Evolutionary conservation across 2,113 vertebrate species (phyloP).

Genomic region (Marmota flaviventris): DNA sequence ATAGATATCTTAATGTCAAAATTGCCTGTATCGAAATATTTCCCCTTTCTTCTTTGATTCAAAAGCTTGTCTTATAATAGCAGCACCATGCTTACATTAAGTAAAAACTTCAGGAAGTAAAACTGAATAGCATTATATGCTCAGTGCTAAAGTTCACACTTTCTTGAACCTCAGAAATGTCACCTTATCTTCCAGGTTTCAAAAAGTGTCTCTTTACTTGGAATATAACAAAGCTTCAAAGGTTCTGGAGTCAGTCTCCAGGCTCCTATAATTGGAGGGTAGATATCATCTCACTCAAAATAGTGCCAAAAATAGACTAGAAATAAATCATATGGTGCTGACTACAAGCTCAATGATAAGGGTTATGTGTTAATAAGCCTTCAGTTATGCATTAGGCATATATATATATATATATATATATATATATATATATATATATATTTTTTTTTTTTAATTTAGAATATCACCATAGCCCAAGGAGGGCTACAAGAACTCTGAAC

Average conservation of each 20-base stretch:
- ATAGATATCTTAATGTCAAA: conserved; percentile 71
- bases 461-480: background rate
- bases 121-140: conserved; percentile 57
- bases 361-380: background rate
- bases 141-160: conserved; percentile 72
- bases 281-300: conserved; percentile 59
- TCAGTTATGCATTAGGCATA: background rate
- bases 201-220: conserved; percentile 69
- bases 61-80: conserved; percentile 71
- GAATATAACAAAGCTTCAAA: conserved; percentile 77
- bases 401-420: too few relatives aligned
- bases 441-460: background rate
- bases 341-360: conserved; percentile 27
- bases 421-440: too few relatives aligned
- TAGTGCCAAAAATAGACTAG: conserved; percentile 43
- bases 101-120: conserved; percentile 66
- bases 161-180: conserved; percentile 68
- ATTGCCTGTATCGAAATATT: conserved; percentile 70
- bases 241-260: conserved; percentile 24
- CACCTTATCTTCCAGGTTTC: conserved; percentile 59
- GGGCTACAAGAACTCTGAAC: background rate
- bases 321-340: conserved; percentile 53
- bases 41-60: conserved; percentile 66
- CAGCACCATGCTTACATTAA: conserved; percentile 57
- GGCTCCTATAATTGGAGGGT: conserved; percentile 58